Base-by-base conservation (phyloP, 2,113 vertebrate genomes). In the Chaetodon trifascialis region DNA sequence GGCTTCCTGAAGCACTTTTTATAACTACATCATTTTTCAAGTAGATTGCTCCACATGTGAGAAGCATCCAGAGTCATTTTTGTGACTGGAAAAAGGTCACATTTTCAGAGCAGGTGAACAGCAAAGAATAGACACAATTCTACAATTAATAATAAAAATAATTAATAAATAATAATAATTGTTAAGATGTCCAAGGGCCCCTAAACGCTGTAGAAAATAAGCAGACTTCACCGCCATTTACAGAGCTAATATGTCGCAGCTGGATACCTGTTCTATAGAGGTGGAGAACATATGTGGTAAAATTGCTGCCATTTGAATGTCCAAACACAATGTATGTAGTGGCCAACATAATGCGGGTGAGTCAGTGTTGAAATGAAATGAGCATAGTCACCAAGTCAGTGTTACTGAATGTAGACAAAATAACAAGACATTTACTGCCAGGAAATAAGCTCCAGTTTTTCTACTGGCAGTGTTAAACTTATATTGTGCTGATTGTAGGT, bases 41-140 rank as follows among this genome's bases (percentile, higher is more conserved):
- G 58, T 71, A 79, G 74, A 79, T 79, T 78, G 76, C 63, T 69
- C 40, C 64, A 63, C 40, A 17, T 62, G 7, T 58, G 36, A 70
- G 36, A 60, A 40, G 52, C 56, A 63, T 40, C 14, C 12, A 34
- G 66, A 58, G 49, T 44, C 11, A 23, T 70, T 79, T 68, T 5
- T n/a, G n/a, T n/a, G n/a, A n/a, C n/a, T n/a, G n/a, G 38, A 75
- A 42, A 2, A 44, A 1, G 7, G 12, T 54, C 47, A 42, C 11
- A 4, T 51, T 51, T 67, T 73, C 34, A 34, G 54, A 60, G 52
- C 21, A 17, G 10, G 12, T 30, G 23, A 0, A 6, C 9, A 52
- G 5, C 10, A 9, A 59, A 6, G 9, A 40, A n/a, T 36, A 5
- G 51, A 71, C 76, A 40, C 16, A 69, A 38, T 23, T 38, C 5